Base-by-base conservation (phyloP, 2,888 invertebrate genomes). In the Acleris emargana region DNA sequence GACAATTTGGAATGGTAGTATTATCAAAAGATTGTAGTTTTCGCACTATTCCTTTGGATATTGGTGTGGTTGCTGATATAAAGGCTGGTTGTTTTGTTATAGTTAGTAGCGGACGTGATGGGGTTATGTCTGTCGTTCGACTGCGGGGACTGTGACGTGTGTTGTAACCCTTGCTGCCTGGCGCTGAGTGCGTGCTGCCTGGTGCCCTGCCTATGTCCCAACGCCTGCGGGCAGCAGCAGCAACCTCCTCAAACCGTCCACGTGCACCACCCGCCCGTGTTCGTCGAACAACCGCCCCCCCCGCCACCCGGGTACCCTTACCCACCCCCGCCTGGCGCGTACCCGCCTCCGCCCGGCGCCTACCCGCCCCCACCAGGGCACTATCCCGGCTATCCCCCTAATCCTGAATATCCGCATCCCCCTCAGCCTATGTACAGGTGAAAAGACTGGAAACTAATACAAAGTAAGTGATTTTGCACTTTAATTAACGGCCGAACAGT, bases 161-260 rank as follows among this genome's bases (percentile, higher is more conserved):
- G 90, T 77, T 83, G 82, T 77, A 90, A 90, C 67, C 91, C 91
- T 9, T 92, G 91, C 76, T 91, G 89, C 67, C 62, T 92, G 81
- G 87, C 89, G 32, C 71, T 91, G 73, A 81, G 90, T 50, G 91
- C 91, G 0, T 91, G 91, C 73, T 92, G 91, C 71, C 76, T 91
- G 70, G 76, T 91, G 17, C 91, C 91, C 18, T 91, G 91, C 71
- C 76, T 88, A 62, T 92, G 91, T 63, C 90, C 91, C 1, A 91
- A 91, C 76, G 91, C 90, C 5, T 91, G 91, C 55, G 91, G 91
- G 0, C 88, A 86, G 67, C 89, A 90, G 47, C 83, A 86, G 16
- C 88, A 72, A 0, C 89, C 83, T 0, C 84, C 83, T 0, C 88
- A 84, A 61, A 83, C 86, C 0, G 82, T 90, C n/a, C 81, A 86